Percentiles rank a stretch among this genome's conserved stretches.
Conservation (phyloP, 2,113 vertebrate species). For the Synodontis membranacea region DNA sequence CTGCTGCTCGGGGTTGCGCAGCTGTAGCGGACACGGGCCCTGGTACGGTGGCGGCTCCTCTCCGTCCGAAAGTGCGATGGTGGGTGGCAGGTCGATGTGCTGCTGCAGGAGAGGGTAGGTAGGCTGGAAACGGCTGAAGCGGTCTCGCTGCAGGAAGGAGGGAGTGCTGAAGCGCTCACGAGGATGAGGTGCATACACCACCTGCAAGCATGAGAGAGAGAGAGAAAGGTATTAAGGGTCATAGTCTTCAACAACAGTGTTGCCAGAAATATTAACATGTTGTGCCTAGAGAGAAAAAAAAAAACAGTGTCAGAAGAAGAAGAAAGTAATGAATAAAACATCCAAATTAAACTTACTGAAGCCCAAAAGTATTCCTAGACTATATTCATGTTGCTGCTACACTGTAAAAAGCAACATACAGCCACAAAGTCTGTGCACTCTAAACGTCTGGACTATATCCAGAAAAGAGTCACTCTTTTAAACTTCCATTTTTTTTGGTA, state of each 20-base stretch:
- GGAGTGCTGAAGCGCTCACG: constrained; percentile 87
- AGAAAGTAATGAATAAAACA: not conserved
- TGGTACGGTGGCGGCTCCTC: constrained; percentile 95
- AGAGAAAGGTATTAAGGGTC: constrained; percentile 40
- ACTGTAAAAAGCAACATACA: not conserved
- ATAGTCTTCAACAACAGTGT: not conserved
- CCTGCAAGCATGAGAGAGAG: constrained; percentile 68
- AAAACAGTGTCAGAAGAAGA: not conserved
- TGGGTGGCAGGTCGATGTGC: constrained; percentile 96
- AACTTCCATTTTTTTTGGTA: not conserved
- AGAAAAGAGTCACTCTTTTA: not conserved
- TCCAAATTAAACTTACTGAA: not conserved
- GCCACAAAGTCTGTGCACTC: not conserved
- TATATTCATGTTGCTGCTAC: not conserved
- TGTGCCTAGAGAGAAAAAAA: not conserved
- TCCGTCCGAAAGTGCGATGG: constrained; percentile 94
- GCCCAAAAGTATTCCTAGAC: not conserved
- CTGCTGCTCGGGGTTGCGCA: constrained; percentile 95
- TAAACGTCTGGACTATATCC: not conserved
- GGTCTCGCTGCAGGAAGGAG: constrained; percentile 90
- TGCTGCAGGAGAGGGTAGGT: constrained; percentile 97
- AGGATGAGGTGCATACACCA: constrained; percentile 85
- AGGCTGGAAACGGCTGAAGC: constrained; percentile 96
- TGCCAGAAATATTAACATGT: not conserved
- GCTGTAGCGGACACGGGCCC: constrained; percentile 91